Base-by-base conservation (phyloP, 1,140 invertebrate species). In the Pseudoatta argentina region DNA sequence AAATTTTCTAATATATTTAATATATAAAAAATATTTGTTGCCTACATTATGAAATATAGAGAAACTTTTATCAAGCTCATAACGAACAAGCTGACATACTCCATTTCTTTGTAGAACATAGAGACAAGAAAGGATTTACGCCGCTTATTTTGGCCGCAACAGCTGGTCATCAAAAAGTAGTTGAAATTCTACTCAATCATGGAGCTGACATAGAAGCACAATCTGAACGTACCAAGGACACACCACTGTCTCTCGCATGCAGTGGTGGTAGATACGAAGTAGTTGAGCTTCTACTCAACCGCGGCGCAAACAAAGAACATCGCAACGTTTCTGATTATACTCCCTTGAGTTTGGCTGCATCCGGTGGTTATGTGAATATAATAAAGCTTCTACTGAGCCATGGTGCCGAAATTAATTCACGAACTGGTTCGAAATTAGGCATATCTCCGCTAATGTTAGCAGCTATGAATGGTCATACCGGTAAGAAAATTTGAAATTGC, bases 321-420 rank as follows among this genome's bases (percentile, higher is more conserved):
- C 96, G 99, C 61, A 99, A 99, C 95, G 99, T 99, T 4, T 99
- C 98, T 18, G 99, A 99, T 95, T 99, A 99, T 93, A 99, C 99
- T 0, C 99, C 99, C 2, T 96, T 99, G 3, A 99, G 98, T 93
- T 96, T 99, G 82, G 99, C 99, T 64, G 99, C 99, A 30, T 99
- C 98, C 44, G 99, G 99, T 44, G 99, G 99, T 44, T 99, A 99
- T 95, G 98, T 99, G 63, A 99, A 99, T 94, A 99, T 99, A 91
- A 99, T 99, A 88, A 98, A 99, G 92, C 96, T 99, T 63, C 95
- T 99, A 57, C 95, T 99, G 18, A 97, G 98, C 93, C 96, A 97
- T 95, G 98, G 98, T 48, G 99, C 99, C 63, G 99, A 99, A 95
- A 99, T 99, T 86, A 99, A 99, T 96, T 99, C 99, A 6, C 97